Percentiles rank a stretch among this genome's conserved stretches.
Evolutionary conservation across 2,113 vertebrate species (phyloP).

Genomic region (Sebastes fasciatus): DNA sequence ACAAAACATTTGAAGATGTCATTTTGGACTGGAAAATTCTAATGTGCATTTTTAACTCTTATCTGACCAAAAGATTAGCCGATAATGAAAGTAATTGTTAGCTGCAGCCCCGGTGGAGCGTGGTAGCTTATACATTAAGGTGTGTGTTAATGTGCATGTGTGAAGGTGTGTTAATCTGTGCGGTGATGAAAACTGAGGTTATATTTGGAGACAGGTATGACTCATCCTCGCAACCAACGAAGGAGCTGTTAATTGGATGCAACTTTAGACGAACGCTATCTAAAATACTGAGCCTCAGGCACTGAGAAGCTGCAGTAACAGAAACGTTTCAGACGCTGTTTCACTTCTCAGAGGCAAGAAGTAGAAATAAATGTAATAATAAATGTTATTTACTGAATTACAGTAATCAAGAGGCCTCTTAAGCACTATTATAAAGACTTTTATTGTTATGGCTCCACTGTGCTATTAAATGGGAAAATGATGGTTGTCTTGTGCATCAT

Average conservation of each 20-base stretch:
- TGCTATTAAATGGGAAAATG: not conserved
- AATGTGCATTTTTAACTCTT: not conserved
- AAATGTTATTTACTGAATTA: not conserved
- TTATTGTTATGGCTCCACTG: not conserved
- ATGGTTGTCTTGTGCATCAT: not conserved
- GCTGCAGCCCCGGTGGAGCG: not conserved
- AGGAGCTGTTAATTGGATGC: conserved; percentile 57
- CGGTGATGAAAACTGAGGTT: conserved; percentile 33
- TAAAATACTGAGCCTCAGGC: not conserved
- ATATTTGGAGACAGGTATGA: conserved; percentile 54
- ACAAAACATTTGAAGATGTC: not conserved
- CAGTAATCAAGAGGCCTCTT: not conserved
- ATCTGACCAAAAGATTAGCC: not conserved
- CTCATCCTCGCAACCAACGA: conserved; percentile 51
- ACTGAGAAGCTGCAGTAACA: not conserved
- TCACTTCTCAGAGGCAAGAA: not conserved
- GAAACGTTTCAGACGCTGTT: not conserved
- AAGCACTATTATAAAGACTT: not conserved
- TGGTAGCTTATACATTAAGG: not conserved
- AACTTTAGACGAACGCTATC: conserved; percentile 18
- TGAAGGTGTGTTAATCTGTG: not conserved
- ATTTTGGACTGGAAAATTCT: not conserved
- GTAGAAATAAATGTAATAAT: too few relatives aligned
- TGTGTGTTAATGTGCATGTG: not conserved
- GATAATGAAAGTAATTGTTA: too few relatives aligned